These are phyloP conservation scores for Holothuria leucospilota DNA, from an alignment of 53 echinoderm and acorn worm species.

Conservation along the genomic window DNA sequence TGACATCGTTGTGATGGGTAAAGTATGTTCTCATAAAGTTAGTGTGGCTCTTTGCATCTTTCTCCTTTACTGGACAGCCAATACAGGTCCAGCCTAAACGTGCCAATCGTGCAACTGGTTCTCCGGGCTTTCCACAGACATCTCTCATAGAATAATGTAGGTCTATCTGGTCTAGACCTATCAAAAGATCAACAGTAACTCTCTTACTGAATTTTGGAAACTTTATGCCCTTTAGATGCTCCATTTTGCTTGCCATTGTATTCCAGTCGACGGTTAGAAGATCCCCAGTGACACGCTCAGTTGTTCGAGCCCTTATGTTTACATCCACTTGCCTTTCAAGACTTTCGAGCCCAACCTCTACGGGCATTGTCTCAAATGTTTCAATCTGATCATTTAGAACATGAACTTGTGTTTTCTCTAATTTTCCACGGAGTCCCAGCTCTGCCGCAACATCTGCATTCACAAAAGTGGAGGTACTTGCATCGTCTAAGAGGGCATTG, in stretches of 20 bases:
- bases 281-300: background rate
- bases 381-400: constrained; percentile 33
- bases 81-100: constrained; percentile 46
- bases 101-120: constrained; percentile 40
- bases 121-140: constrained; percentile 41
- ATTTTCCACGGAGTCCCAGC: background rate
- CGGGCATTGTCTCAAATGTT: constrained; percentile 26
- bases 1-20: no score
- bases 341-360: no score
- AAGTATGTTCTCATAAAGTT: background rate
- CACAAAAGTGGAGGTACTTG: constrained; percentile 26
- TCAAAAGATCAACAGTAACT: constrained; percentile 20
- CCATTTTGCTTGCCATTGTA: no score
- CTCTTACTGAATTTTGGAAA: constrained; percentile 39
- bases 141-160: constrained; percentile 42
- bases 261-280: constrained; percentile 3
- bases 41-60: background rate
- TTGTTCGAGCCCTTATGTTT: background rate
- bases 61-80: background rate
- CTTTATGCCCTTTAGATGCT: constrained; percentile 22
- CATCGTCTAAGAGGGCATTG: constrained; percentile 35
- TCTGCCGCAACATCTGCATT: constrained; percentile 38
- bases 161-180: constrained; percentile 27
- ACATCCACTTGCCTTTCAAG: constrained; percentile 23
- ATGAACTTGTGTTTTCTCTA: background rate